Conservation (phyloP, 2,888 invertebrate species). For the Diplolepis rosae region DNA sequence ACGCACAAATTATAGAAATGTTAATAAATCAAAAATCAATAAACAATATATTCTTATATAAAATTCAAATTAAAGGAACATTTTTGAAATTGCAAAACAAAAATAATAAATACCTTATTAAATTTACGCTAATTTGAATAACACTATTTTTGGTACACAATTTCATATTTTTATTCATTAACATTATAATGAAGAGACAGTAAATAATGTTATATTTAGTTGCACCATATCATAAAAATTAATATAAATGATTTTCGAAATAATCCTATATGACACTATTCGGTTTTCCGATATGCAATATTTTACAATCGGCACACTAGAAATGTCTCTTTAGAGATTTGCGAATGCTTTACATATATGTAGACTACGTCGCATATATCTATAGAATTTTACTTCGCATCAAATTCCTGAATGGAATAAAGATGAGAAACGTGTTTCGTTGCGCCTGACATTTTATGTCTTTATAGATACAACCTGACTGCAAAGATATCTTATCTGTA, state of each 20-base stretch:
- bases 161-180: no score
- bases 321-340: conserved; percentile 26
- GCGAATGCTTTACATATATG: conserved; percentile 8
- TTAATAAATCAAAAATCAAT: background rate
- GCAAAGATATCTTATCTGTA: background rate
- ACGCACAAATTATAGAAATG: background rate
- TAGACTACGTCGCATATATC: conserved; percentile 1
- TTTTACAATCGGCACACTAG: conserved; percentile 31
- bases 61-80: background rate
- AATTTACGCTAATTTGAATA: no score
- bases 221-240: no score
- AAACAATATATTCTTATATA: background rate
- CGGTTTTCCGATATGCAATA: conserved; percentile 15
- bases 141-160: no score
- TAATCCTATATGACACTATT: background rate
- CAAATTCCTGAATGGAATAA: conserved; percentile 39
- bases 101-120: no score
- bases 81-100: background rate
- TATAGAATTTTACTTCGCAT: conserved; percentile 39
- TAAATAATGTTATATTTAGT: no score
- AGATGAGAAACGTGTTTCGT: conserved; percentile 28
- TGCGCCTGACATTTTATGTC: conserved; percentile 17
- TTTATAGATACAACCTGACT: background rate
- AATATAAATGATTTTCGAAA: no score
- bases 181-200: no score